phyloP scores from a whole-genome alignment of 2,888 invertebrate genomes.

The Drosophila quasianomalipes region DNA sequence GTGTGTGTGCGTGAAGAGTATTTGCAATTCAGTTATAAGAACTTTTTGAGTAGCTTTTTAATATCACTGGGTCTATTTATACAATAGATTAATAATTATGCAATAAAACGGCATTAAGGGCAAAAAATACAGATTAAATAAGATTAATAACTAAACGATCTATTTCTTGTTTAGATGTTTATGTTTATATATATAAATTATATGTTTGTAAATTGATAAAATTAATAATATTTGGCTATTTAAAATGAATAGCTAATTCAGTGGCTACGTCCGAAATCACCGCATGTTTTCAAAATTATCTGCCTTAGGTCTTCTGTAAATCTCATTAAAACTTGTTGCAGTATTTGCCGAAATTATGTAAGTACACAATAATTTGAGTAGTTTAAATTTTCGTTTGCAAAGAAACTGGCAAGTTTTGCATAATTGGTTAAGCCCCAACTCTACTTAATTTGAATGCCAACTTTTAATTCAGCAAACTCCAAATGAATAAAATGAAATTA shows the following conservation, averaged over 20 bases:
- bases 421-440: constrained; percentile 40
- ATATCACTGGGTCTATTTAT: background rate
- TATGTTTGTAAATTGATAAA: background rate
- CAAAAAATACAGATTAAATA: background rate
- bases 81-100: background rate
- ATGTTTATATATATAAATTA: too few relatives aligned
- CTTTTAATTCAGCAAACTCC: constrained; percentile 47
- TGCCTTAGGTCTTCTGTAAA: background rate
- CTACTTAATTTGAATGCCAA: constrained; percentile 65
- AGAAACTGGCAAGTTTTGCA: constrained; percentile 41
- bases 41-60: constrained; percentile 20
- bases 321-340: constrained; percentile 26
- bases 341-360: background rate
- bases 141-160: background rate
- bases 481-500: constrained; percentile 59
- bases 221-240: background rate
- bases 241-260: background rate
- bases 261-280: background rate
- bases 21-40: constrained; percentile 35
- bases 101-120: background rate
- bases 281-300: background rate
- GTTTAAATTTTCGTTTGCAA: constrained; percentile 39
- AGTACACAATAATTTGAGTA: constrained; percentile 12
- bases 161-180: too few relatives aligned
- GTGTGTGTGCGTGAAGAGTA: constrained; percentile 1